phyloP scores from a whole-genome alignment of 2,113 vertebrate species.

The Thunnus thynnus region DNA sequence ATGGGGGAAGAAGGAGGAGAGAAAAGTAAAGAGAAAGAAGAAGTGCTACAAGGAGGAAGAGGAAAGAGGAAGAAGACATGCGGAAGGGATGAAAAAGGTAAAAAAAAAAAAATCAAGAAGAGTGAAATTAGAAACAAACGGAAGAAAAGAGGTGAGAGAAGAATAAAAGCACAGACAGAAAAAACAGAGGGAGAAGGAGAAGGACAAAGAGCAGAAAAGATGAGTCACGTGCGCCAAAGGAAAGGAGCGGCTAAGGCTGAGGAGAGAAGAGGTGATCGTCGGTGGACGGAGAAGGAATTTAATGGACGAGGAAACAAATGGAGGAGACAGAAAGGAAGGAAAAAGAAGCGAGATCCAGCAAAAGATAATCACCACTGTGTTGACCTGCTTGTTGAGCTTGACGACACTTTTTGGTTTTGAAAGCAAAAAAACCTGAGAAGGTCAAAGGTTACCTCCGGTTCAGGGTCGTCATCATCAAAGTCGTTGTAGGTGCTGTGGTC shows the following conservation, averaged over 20 bases:
- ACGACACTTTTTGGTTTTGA: not conserved
- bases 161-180: not conserved
- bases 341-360: conserved; percentile 23
- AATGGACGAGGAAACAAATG: conserved; percentile 24
- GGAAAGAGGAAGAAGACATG: not conserved
- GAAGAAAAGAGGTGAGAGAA: not conserved
- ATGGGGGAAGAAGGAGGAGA: conserved; percentile 16
- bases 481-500: conserved; percentile 95
- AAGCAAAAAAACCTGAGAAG: not conserved
- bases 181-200: conserved; percentile 7
- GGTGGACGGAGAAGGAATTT: conserved; percentile 6
- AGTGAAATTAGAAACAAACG: conserved; percentile 1
- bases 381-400: not conserved
- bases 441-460: conserved; percentile 86
- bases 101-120: not conserved
- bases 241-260: conserved; percentile 3
- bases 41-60: conserved; percentile 59
- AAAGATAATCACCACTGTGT: conserved; percentile 32
- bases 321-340: conserved; percentile 29
- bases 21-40: conserved; percentile 19
- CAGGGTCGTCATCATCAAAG: conserved; percentile 97
- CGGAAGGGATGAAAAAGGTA: not conserved
- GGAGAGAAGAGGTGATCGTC: conserved; percentile 13
- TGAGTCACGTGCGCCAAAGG: conserved; percentile 44
- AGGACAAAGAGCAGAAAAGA: conserved; percentile 47